These are phyloP conservation scores for Zaprionus ornatus DNA, from an alignment of 1,140 invertebrate genomes.

Conservation along the genomic window DNA sequence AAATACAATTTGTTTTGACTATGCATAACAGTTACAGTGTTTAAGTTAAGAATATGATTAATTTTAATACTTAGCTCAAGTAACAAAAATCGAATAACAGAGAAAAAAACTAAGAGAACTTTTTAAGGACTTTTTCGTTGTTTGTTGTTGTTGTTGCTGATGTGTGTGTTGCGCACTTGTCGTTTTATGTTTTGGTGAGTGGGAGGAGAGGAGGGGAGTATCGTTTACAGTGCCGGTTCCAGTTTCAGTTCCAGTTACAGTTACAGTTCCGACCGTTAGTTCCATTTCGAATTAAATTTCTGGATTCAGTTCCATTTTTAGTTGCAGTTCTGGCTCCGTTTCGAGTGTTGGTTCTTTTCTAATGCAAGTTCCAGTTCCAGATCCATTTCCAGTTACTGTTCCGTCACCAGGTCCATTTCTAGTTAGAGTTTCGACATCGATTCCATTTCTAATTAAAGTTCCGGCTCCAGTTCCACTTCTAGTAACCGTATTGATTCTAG, in stretches of 20 bases:
- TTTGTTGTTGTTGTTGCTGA: constrained; percentile 14
- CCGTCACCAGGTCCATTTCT: too few species aligned
- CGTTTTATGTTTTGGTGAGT: constrained; percentile 39
- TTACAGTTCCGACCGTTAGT: too few species aligned
- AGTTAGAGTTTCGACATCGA: too few species aligned
- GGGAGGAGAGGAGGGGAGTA: constrained; percentile 16
- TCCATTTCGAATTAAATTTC: neutral
- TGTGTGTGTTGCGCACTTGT: constrained; percentile 40
- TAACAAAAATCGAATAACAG: constrained; percentile 73
- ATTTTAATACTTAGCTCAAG: constrained; percentile 74
- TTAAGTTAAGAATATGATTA: constrained; percentile 57
- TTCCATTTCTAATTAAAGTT: neutral
- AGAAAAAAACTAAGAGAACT: constrained; percentile 61
- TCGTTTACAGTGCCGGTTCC: constrained; percentile 1
- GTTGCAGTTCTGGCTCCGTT: too few species aligned
- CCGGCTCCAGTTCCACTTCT: constrained; percentile 7
- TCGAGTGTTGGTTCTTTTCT: too few species aligned
- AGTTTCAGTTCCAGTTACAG: neutral
- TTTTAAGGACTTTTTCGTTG: constrained; percentile 69
- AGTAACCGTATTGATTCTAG: too few species aligned
- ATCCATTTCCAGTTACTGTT: neutral
- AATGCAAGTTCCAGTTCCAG: neutral
- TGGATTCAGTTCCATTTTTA: too few species aligned
- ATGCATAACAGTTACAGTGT: constrained; percentile 46
- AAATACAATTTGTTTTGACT: constrained; percentile 53